Conservation (phyloP, 2,113 vertebrate genomes). For the Ranitomeya variabilis region DNA sequence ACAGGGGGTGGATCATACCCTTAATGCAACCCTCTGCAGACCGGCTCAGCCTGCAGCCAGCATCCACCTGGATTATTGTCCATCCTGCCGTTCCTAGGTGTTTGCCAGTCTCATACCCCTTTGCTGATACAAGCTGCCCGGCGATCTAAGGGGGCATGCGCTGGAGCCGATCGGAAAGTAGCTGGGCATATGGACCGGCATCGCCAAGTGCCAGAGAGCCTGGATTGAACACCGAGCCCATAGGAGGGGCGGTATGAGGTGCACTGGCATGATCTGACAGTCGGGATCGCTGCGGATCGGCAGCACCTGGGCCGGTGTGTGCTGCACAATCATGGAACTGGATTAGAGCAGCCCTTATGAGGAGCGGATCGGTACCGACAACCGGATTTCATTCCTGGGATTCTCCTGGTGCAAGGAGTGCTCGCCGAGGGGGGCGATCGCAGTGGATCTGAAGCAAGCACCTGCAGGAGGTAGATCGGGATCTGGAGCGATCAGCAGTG, state of each 20-base stretch:
- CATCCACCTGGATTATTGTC: background rate
- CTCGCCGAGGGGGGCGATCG: background rate
- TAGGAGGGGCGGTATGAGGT: conserved; percentile 19
- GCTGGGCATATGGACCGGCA: conserved; percentile 40
- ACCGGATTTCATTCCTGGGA: background rate
- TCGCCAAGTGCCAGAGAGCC: background rate
- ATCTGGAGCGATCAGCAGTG: background rate
- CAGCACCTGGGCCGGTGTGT: conserved; percentile 19
- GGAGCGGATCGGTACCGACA: background rate
- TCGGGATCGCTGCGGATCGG: conserved; percentile 1
- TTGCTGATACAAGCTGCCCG: background rate
- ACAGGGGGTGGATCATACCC: conserved; percentile 54
- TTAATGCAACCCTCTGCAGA: conserved; percentile 41
- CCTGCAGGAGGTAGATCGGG: conserved; percentile 45
- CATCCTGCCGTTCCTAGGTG: background rate
- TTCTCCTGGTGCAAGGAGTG: background rate
- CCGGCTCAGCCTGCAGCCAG: conserved; percentile 16
- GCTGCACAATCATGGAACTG: background rate
- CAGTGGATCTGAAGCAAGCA: conserved; percentile 21
- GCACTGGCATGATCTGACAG: conserved; percentile 40
- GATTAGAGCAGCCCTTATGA: background rate
- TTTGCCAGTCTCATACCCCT: background rate
- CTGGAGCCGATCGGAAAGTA: background rate
- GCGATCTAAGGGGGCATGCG: background rate
- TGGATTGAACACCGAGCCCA: background rate